Percentiles rank a stretch among this genome's conserved stretches.
These are phyloP conservation scores for Bufo gargarizans DNA, from an alignment of 2,113 vertebrate genomes.

Conservation along the genomic window DNA sequence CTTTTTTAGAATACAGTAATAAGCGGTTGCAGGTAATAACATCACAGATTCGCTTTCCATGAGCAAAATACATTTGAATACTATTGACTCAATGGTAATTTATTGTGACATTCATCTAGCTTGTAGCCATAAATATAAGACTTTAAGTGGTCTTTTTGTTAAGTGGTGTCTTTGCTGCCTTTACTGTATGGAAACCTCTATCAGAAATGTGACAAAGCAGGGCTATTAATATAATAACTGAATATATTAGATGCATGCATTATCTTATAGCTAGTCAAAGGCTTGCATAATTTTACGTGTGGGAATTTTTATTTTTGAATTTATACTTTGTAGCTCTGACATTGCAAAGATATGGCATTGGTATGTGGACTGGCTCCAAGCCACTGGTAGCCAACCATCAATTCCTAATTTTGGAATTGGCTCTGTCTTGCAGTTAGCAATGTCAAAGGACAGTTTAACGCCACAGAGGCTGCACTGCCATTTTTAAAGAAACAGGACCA, in stretches of 20 bases:
- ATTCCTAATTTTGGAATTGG: not conserved
- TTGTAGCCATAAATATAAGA: conserved; percentile 60
- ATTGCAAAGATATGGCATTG: not conserved
- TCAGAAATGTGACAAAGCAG: conserved; percentile 57
- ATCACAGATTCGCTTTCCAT: conserved; percentile 61
- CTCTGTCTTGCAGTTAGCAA: not conserved
- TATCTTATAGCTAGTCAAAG: not conserved
- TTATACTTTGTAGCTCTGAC: not conserved
- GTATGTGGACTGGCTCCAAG: not conserved
- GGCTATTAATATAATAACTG: conserved; percentile 5
- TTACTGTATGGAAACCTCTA: conserved; percentile 58
- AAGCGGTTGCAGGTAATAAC: conserved; percentile 64
- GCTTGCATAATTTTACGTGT: not conserved
- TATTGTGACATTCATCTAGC: conserved; percentile 67
- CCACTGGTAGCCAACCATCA: not conserved
- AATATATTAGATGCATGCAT: not conserved
- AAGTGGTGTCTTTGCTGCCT: conserved; percentile 54
- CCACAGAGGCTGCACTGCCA: not conserved
- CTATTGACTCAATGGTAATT: conserved; percentile 66
- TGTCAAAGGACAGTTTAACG: not conserved
- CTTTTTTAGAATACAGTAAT: conserved; percentile 61
- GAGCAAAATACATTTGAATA: conserved; percentile 66
- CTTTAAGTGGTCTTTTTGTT: conserved; percentile 59
- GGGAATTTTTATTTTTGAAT: not conserved
- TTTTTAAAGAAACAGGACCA: not conserved